These are phyloP conservation scores for Drosophila lacicola DNA, from an alignment of 2,888 invertebrate species.

Conservation along the genomic window DNA sequence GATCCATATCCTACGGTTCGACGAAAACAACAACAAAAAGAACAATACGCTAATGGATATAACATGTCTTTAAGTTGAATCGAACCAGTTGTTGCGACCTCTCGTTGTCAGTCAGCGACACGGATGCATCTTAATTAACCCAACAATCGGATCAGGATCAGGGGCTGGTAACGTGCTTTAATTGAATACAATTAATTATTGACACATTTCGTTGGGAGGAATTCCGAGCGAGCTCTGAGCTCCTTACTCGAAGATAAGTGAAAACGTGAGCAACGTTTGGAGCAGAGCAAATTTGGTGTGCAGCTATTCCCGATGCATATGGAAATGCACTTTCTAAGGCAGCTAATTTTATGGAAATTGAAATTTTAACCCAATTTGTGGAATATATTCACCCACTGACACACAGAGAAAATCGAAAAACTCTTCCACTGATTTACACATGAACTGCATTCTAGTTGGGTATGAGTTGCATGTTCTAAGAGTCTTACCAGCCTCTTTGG, in stretches of 20 bases:
- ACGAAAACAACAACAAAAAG: slow-evolving; percentile 1
- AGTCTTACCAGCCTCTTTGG: slow-evolving; percentile 1
- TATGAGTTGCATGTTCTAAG: slow-evolving; percentile 1
- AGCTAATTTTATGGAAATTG: slow-evolving; percentile 58
- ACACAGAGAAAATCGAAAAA: slow-evolving; percentile 10
- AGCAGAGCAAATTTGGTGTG: slow-evolving; percentile 41
- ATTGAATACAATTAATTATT: slow-evolving; percentile 85
- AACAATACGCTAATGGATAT: slow-evolving; percentile 36
- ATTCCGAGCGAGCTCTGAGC: slow-evolving; percentile 57
- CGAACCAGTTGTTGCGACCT: slow-evolving; percentile 28
- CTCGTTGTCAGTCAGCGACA: slow-evolving; percentile 53
- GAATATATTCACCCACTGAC: slow-evolving; percentile 42
- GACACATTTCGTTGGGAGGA: slow-evolving; percentile 81
- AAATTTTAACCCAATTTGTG: slow-evolving; percentile 61
- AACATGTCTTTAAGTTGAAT: slow-evolving; percentile 44
- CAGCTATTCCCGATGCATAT: slow-evolving; percentile 50
- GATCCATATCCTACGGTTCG: slow-evolving; percentile 46
- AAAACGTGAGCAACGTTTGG: slow-evolving; percentile 61
- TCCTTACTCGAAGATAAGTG: slow-evolving; percentile 40
- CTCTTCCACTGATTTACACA: background rate
- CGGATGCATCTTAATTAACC: slow-evolving; percentile 82
- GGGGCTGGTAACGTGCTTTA: slow-evolving; percentile 64
- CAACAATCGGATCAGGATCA: slow-evolving; percentile 30
- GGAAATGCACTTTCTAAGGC: slow-evolving; percentile 69
- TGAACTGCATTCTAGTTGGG: slow-evolving; percentile 2